phyloP scores from a whole-genome alignment of 2,113 vertebrate species.

The Neogobius melanostomus region DNA sequence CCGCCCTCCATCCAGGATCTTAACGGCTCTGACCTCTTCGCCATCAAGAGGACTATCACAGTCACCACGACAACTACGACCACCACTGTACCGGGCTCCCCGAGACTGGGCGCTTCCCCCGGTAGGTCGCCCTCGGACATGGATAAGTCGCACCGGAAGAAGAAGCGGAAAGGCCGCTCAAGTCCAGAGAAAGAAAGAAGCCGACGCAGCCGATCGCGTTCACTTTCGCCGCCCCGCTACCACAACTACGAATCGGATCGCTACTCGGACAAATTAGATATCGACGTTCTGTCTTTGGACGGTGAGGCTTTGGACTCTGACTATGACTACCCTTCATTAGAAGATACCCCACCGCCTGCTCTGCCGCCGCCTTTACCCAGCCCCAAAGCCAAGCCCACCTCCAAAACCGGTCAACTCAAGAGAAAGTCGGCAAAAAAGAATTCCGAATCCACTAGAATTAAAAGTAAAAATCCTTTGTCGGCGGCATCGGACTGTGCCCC shows the following conservation, averaged over 20 bases:
- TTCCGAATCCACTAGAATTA: conserved; percentile 61
- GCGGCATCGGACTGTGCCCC: conserved; percentile 55
- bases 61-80: conserved; percentile 79
- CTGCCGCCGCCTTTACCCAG: conserved; percentile 56
- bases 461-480: conserved; percentile 68
- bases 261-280: conserved; percentile 72
- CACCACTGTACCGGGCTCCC: conserved; percentile 74
- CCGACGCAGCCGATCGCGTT: conserved; percentile 59
- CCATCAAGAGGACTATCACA: conserved; percentile 94
- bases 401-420: conserved; percentile 66
- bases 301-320: conserved; percentile 81
- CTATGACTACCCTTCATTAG: conserved; percentile 80
- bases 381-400: conserved; percentile 62
- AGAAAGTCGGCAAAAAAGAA: conserved; percentile 76
- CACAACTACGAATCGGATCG: conserved; percentile 73
- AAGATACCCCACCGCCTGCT: conserved; percentile 73
- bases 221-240: conserved; percentile 62
- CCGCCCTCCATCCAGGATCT: conserved; percentile 93
- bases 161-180: conserved; percentile 70
- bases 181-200: conserved; percentile 59
- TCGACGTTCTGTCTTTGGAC: conserved; percentile 76
- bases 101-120: conserved; percentile 64
- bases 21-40: conserved; percentile 88
- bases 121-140: conserved; percentile 64
- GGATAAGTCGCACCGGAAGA: conserved; percentile 73